These are phyloP conservation scores for Sminthurinus aureus DNA, from an alignment of 2,888 invertebrate genomes.

Conservation along the genomic window DNA sequence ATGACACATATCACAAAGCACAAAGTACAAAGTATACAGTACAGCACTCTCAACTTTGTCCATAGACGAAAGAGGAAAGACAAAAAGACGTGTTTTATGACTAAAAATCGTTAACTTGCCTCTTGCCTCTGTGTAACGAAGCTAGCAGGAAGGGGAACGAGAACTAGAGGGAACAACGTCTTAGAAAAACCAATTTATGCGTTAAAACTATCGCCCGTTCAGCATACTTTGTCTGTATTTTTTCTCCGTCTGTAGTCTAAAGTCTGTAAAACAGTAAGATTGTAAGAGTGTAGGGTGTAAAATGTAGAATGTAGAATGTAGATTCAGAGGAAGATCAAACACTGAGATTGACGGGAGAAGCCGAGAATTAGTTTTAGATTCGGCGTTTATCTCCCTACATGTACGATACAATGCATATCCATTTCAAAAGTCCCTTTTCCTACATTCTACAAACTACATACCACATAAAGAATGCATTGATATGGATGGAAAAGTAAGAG, in stretches of 20 bases:
- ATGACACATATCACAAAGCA: too few species aligned
- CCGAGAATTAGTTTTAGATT: constrained; percentile 18
- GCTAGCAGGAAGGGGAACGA: not conserved
- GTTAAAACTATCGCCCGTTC: not conserved
- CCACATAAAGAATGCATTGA: not conserved
- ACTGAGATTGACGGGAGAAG: constrained; percentile 1
- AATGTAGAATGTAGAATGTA: not conserved
- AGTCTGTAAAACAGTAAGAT: not conserved
- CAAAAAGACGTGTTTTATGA: constrained; percentile 8
- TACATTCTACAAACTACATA: not conserved
- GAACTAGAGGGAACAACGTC: not conserved
- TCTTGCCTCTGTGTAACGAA: not conserved
- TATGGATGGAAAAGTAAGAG: not conserved
- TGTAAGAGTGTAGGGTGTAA: not conserved
- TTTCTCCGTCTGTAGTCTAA: not conserved
- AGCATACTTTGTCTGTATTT: not conserved
- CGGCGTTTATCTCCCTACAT: not conserved
- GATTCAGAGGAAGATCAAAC: not conserved
- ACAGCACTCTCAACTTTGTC: not conserved
- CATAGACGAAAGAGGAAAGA: not conserved
- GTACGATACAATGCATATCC: not conserved
- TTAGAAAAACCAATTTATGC: not conserved
- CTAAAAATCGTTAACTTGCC: constrained; percentile 5
- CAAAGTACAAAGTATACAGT: not conserved
- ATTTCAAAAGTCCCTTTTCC: too few species aligned